Evolutionary conservation across 2,888 invertebrate species (phyloP).

Genomic region (Luperina nickerlii): DNA sequence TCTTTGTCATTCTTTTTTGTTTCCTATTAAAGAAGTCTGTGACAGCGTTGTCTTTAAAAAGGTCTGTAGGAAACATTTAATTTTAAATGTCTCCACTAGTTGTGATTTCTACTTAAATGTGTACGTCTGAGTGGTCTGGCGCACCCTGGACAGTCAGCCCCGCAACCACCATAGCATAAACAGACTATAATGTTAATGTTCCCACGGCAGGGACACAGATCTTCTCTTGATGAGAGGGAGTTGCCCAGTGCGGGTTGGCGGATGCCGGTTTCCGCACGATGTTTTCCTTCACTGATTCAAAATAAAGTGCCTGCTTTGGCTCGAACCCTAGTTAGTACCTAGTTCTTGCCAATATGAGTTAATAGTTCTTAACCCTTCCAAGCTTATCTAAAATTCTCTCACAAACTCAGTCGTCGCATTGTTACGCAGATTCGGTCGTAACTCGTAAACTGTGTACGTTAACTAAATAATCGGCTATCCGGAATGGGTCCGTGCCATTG

Average conservation of each 20-base stretch:
- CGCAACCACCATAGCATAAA: too few species aligned
- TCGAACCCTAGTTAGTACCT: background rate
- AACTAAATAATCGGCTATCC: slow-evolving; percentile 61
- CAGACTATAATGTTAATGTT: background rate
- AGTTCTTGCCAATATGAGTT: background rate
- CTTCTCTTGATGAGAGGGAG: background rate
- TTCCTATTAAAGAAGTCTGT: too few species aligned
- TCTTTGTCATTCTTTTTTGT: too few species aligned
- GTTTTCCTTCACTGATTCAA: background rate
- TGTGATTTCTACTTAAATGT: too few species aligned
- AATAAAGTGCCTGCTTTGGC: background rate
- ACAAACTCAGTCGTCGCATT: background rate
- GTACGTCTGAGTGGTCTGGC: too few species aligned
- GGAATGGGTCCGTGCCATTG: slow-evolving; percentile 35
- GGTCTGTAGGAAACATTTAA: too few species aligned
- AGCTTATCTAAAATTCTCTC: background rate
- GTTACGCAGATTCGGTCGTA: slow-evolving; percentile 19
- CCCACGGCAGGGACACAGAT: background rate
- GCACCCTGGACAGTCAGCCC: too few species aligned
- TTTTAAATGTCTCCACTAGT: too few species aligned
- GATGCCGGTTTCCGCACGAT: background rate
- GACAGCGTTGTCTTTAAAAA: too few species aligned
- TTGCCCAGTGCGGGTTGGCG: background rate
- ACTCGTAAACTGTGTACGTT: slow-evolving; percentile 55
- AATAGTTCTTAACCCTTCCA: background rate